Base-by-base conservation (phyloP, 2,113 vertebrate species). In the Spea bombifrons region DNA sequence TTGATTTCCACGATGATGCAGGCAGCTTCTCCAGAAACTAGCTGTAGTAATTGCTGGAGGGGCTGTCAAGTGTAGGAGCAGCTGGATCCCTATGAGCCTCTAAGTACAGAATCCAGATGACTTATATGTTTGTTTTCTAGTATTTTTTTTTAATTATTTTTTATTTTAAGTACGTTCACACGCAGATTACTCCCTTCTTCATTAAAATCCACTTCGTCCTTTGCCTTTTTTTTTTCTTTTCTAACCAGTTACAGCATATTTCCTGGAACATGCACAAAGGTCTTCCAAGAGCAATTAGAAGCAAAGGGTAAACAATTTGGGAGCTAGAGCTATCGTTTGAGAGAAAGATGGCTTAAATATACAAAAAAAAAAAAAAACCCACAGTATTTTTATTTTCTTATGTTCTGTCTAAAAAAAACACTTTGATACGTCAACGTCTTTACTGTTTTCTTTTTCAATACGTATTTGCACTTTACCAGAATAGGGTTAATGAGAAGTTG, bases 41-140 rank as follows among this genome's bases (percentile, higher is more conserved):
- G 77, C 15, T 71, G 78, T 72, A 61, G 64, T 75, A 83, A 52
- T 90, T 88, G 86, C 86, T 86, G 78, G 52, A 80, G 75, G 81
- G 4, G n/a, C 12, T 84, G 44, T 87, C 81, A 30, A 30, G 30
- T 30, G 30, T 30, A 30, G 30, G 30, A 30, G 30, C 30, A 30
- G 30, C 30, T 59, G 55, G 55, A 13, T 59, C 5, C 55, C 10
- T 12, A 13, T 59, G 55, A 9, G 4, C 55, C 15, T 59, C 12
- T 7, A 13, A 59, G 6, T 59, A 13, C 5, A 66, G 44, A 53
- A 66, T 66, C 73, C 47, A 15, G 65, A 55, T 47, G 49, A 55
- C 43, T 67, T 67, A 7, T 30, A 53, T 76, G 50, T 75, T 75
- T 75, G 30, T 66, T 75, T 66, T 67, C 16, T 30, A 64, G 57